Base-by-base conservation (phyloP, 2,888 invertebrate genomes). In the Mycalesis mineus region DNA sequence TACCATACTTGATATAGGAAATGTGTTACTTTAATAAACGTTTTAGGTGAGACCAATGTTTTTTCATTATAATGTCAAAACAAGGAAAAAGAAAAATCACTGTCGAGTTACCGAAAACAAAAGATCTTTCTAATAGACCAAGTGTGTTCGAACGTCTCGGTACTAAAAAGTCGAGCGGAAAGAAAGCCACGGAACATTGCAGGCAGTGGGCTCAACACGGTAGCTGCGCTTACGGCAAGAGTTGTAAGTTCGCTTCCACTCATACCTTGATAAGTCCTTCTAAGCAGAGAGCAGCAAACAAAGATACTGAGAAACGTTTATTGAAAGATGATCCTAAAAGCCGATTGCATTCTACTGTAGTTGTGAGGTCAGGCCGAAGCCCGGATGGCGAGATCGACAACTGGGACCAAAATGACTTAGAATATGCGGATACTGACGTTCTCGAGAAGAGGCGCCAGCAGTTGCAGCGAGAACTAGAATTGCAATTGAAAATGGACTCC, bases 71-170 rank as follows among this genome's bases (percentile, higher is more conserved):
- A 88, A 89, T 89, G 89, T 89, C 89, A 86, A 89, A 89, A 90
- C 93, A 92, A 92, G 92, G 92, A 85, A 93, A 94, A 91, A 92
- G 94, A 84, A 94, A 94, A 92, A 94, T 94, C 84, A 93, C 94
- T 80, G 93, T 93, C 82, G 94, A 93, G 85, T 91, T 93, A 84
- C 91, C 92, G 78, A 93, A 93, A 91, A 91, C 91, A 79, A 93
- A 93, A 89, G 91, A 92, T 77, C 84, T 92, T 71, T 80, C 91
- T 79, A 86, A 86, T 75, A 92, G 95, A 82, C 95, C 94, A 67
- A 95, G 95, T 91, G 95, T 95, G 68, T 95, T 95, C 87, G 95
- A 95, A 86, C 92, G 95, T 71, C 92, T 95, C 74, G 95, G 95
- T 69, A 95, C 94, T 44, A 94, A 94, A 86, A 93, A 94, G 75